A percentile compares a stretch with the other conserved stretches of the same genome.
Evolutionary conservation across 2,113 vertebrate genomes (phyloP).

Genomic region (Cnemophilus loriae): DNA sequence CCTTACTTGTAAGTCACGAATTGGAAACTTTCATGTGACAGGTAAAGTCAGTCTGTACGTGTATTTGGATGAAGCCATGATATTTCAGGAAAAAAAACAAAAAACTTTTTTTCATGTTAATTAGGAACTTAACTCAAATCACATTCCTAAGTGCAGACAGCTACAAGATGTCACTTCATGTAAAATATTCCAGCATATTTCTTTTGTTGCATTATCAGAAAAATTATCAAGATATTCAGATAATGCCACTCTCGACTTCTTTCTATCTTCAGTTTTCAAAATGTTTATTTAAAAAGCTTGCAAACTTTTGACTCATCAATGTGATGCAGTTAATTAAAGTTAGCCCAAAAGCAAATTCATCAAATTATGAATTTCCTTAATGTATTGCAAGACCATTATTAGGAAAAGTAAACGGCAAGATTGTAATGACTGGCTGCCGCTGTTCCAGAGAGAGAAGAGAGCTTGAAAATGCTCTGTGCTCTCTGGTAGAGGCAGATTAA

Average conservation of each 20-base stretch:
- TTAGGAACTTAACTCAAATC: not conserved
- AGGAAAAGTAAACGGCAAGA: constrained; percentile 35
- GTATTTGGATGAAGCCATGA: not conserved
- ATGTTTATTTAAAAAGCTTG: not conserved
- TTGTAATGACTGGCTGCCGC: constrained; percentile 27
- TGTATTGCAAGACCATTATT: not conserved
- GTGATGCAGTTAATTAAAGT: constrained; percentile 35
- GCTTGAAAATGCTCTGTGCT: not conserved
- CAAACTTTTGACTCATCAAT: constrained; percentile 36
- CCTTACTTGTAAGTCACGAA: not conserved
- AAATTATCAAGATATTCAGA: not conserved
- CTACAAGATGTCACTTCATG: not conserved
- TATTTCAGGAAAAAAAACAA: not conserved
- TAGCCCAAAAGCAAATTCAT: constrained; percentile 22
- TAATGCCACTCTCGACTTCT: not conserved
- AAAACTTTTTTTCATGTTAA: not conserved
- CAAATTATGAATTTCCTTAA: not conserved
- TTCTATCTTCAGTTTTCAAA: not conserved
- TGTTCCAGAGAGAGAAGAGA: not conserved
- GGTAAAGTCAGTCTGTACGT: not conserved
- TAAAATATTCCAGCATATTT: not conserved
- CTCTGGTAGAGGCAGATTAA: constrained; percentile 16
- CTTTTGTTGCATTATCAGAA: not conserved
- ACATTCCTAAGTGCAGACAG: not conserved
- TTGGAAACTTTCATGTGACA: not conserved